Evolutionary conservation across 2,113 vertebrate species (phyloP), one percentile per base, ranked within the genome.

Genomic region (Oreochromis tanganicae): DNA sequence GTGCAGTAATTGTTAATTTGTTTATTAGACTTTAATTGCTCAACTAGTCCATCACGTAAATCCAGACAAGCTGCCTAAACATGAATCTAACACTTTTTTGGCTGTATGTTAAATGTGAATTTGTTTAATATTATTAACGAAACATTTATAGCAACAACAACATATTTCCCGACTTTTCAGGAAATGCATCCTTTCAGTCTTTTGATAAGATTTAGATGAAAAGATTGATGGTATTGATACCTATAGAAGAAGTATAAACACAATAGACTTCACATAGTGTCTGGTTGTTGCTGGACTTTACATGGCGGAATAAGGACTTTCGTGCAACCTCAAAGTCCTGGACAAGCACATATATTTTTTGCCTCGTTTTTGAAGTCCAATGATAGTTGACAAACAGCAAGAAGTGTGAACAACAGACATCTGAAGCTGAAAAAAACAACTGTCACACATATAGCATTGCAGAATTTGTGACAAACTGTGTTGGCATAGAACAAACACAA

Each of bases 381-480:
- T 75, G 16, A 5, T 78, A 50, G 71, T 5, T 75, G 71, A 43
- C 21, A 34, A 82, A 56, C 78, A 54, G 9, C 24, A 75, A 48
- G 16, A 50, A 50, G 43, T 75, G 41, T 7, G 46, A 59, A 32
- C 48, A 36, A 84, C 50, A 21, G 27, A 21, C 10, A 50, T 71
- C 13, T 66, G 16, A 27, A 63, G 24, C 32, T 71, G 66, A 84
- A 86, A 84, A 38, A 32, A 14, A 9, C 9, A 54, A 36, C 48
- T 32, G 43, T 3, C 50, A 50, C 48, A 50, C 82, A 87, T 83
- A 81, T 56, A 56, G 43, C 41, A 79, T 54, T 81, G 59, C 21
- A 81, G 10, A 68, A 68, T 75, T 43, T 82, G 29, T 82, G 46
- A 82, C 52, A 85, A 85, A 85, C 46, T 50, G 68, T 81, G 43